phyloP scores from a whole-genome alignment of 1,140 invertebrate species.

The Aphelinus atriplicis region DNA sequence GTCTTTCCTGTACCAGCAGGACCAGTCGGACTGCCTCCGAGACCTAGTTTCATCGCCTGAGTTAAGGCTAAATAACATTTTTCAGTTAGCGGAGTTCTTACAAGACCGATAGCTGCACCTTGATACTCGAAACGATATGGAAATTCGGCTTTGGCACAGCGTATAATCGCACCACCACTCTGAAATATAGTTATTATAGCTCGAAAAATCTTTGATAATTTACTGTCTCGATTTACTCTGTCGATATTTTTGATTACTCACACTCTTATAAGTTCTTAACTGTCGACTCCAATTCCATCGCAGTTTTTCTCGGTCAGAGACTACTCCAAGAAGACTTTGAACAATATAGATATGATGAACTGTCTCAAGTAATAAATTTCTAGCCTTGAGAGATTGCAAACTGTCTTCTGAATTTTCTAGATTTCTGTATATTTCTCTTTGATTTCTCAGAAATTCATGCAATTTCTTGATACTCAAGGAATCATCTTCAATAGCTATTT shows the following conservation, averaged over 20 bases:
- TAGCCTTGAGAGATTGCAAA: conserved; percentile 67
- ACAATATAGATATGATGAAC: conserved; percentile 91
- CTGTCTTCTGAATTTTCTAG: conserved; percentile 64
- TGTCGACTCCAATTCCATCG: conserved; percentile 95
- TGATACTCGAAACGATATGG: conserved; percentile 98
- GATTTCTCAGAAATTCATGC: conserved; percentile 58
- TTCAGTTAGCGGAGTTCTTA: conserved; percentile 93
- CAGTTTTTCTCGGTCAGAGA: conserved; percentile 49
- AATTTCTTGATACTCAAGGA: conserved; percentile 51
- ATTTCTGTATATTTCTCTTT: conserved; percentile 55
- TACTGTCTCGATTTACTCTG: no score
- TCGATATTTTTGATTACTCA: conserved; percentile 28
- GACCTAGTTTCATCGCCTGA: conserved; percentile 93
- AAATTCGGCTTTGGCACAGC: conserved; percentile 91
- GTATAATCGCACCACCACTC: conserved; percentile 70
- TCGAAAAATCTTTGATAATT: no score
- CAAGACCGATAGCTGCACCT: conserved; percentile 85
- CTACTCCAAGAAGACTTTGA: conserved; percentile 74
- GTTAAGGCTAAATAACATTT: conserved; percentile 96
- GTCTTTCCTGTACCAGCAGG: conserved; percentile 98
- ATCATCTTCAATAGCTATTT: conserved; percentile 54
- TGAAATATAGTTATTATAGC: conserved; percentile 3
- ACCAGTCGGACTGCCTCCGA: conserved; percentile 99
- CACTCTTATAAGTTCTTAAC: conserved; percentile 71
- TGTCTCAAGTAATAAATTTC: conserved; percentile 86